A percentile compares a stretch with the other conserved stretches of the same genome.
phyloP scores from a whole-genome alignment of 2,797 vertebrate genomes.

The Pseudochromis fuscus region DNA sequence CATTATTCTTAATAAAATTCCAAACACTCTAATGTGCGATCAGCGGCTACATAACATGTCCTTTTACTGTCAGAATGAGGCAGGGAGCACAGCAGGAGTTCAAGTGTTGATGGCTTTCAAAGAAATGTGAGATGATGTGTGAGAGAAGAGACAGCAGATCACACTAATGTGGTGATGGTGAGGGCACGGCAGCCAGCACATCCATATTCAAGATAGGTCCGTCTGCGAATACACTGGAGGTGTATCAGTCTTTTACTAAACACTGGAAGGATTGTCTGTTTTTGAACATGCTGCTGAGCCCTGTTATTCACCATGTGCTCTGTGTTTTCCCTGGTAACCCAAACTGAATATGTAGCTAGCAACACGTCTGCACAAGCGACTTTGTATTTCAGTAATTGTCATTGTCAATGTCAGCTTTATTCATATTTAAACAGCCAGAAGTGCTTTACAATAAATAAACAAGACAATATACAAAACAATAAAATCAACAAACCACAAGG shows the following conservation, averaged over 20 bases:
- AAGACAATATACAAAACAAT: too few species aligned
- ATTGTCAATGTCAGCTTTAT: too few species aligned
- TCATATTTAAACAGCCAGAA: too few species aligned
- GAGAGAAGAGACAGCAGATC: constrained; percentile 11
- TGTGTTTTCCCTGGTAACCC: too few species aligned
- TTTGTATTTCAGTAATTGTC: too few species aligned
- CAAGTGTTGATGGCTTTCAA: constrained; percentile 40
- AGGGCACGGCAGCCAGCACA: background rate
- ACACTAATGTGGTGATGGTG: constrained; percentile 22
- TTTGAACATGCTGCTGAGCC: background rate
- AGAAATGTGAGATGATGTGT: constrained; percentile 12
- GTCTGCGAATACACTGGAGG: background rate
- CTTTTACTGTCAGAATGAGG: constrained; percentile 18
- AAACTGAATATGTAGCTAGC: too few species aligned
- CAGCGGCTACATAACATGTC: constrained; percentile 7
- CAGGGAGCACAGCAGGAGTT: constrained; percentile 8
- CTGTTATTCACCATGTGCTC: background rate
- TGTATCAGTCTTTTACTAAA: constrained; percentile 13
- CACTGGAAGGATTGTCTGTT: background rate
- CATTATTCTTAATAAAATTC: background rate
- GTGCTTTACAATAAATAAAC: too few species aligned
- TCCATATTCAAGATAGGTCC: constrained; percentile 12
- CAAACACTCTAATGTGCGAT: background rate
- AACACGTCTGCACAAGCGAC: too few species aligned
- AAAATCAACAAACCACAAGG: too few species aligned